phyloP scores from a whole-genome alignment of 1,140 invertebrate species.

The Anagrus nilaparvatae region DNA sequence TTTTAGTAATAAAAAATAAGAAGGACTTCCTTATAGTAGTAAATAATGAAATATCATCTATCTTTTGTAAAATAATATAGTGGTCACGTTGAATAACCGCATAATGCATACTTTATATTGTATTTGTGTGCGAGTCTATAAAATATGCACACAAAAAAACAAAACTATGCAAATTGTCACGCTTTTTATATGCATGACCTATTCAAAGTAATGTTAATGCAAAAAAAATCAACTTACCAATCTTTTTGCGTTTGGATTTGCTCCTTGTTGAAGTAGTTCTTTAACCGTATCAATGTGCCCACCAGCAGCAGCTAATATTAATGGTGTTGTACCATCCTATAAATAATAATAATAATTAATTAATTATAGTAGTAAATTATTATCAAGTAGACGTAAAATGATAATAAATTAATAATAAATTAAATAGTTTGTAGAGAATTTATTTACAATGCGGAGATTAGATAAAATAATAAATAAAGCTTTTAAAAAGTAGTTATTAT shows the following conservation, averaged over 20 bases:
- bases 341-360: conserved; percentile 19
- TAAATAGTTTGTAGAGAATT: not conserved
- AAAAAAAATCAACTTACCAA: conserved; percentile 49
- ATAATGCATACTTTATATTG: too few species aligned
- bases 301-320: conserved; percentile 80
- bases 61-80: too few species aligned
- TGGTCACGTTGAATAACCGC: too few species aligned
- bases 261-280: conserved; percentile 80
- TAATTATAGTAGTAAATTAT: conserved; percentile 5
- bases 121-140: too few species aligned
- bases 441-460: not conserved
- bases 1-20: too few species aligned
- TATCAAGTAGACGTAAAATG: too few species aligned
- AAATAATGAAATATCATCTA: too few species aligned
- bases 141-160: too few species aligned
- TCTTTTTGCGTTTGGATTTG: conserved; percentile 70
- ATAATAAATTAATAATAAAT: not conserved
- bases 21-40: too few species aligned
- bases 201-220: conserved; percentile 1
- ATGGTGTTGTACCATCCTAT: conserved; percentile 86
- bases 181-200: too few species aligned
- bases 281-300: conserved; percentile 78
- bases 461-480: not conserved
- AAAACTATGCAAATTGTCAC: too few species aligned
- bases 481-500: not conserved